Base-by-base conservation (phyloP, 2,797 vertebrate species). In the Eulemur mongoz region DNA sequence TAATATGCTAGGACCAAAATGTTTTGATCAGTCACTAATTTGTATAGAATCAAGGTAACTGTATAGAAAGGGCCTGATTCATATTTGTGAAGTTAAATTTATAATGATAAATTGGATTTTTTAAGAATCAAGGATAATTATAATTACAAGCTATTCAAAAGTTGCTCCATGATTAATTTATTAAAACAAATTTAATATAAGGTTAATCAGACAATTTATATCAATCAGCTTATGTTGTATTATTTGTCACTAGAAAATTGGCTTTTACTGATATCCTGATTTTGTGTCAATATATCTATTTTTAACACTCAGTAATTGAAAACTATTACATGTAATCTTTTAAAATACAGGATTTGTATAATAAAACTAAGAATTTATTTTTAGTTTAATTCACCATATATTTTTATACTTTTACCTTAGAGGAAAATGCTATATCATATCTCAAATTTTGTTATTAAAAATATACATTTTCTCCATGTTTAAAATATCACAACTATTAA, bases 391-490 rank as follows among this genome's bases (percentile, higher is more conserved):
- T 14, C 11, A 70, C 10, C 67, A 4, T 38, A 25, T 57, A 22
- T 54, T 94, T 91, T 87, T 61, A 87, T 72, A 59, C 17, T 43
- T 90, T 93, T 92, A 45, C 11, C 67, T 54, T 73, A 18, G 5
- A 94, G 50, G 2, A 90, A 97, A 92, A 95, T 93, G 35, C 30
- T 92, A 10, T 61, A 17, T 20, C 61, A 63, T 70, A 22, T 54
- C 7, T 94, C 83, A 90, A 87, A 94, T 78, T 88, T 67, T 73
- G 79, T 85, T 59, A 27, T n/a, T n/a, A 48, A 11, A 83, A 79
- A 75, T 78, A 15, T 67, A 52, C 3, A 32, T 59, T 86, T 79
- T 89, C n/a, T 78, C 57, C 8, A 75, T 65, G 7, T 52, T 93
- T 70, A 92, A 83, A 91, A 94, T 80, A 72, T 59, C 40, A 52